These are phyloP conservation scores for Stigmatopora argus DNA, from an alignment of 2,113 vertebrate genomes.

Conservation along the genomic window DNA sequence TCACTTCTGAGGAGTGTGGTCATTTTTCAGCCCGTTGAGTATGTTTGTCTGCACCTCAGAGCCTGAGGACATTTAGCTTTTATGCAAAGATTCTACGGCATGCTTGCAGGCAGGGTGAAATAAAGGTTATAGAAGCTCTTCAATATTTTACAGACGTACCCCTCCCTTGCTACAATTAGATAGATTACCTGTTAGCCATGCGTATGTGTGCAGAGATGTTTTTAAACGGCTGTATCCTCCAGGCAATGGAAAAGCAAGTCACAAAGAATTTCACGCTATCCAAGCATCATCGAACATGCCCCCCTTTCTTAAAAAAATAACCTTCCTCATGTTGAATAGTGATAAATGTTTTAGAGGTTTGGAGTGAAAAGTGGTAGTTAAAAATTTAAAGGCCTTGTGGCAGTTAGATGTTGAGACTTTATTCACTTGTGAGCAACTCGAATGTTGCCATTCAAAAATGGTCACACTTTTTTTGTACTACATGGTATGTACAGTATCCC, in stretches of 20 bases:
- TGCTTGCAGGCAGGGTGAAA: constrained; percentile 84
- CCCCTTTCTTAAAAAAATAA: constrained; percentile 39
- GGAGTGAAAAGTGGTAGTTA: constrained; percentile 77
- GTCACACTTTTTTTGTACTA: background rate
- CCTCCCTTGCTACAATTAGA: constrained; percentile 91
- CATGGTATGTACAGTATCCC: constrained; percentile 21
- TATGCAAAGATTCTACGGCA: constrained; percentile 74
- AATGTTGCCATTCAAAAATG: constrained; percentile 7
- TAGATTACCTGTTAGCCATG: constrained; percentile 96
- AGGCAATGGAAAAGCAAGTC: constrained; percentile 90
- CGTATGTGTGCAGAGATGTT: constrained; percentile 80
- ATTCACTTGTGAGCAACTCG: constrained; percentile 38
- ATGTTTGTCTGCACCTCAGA: constrained; percentile 76
- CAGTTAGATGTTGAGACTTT: constrained; percentile 68
- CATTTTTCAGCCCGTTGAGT: constrained; percentile 7
- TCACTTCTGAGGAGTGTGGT: background rate
- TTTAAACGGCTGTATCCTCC: constrained; percentile 83
- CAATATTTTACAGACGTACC: constrained; percentile 89
- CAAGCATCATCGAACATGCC: constrained; percentile 73
- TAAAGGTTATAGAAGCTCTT: constrained; percentile 86
- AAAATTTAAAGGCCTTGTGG: constrained; percentile 73
- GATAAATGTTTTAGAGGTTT: constrained; percentile 82
- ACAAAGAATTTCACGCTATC: constrained; percentile 85
- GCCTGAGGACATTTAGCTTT: constrained; percentile 81
- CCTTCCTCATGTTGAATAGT: constrained; percentile 65